Percentiles rank a stretch among this genome's conserved stretches.
Evolutionary conservation across 2,113 vertebrate genomes (phyloP).

Genomic region (Alethe castanea): DNA sequence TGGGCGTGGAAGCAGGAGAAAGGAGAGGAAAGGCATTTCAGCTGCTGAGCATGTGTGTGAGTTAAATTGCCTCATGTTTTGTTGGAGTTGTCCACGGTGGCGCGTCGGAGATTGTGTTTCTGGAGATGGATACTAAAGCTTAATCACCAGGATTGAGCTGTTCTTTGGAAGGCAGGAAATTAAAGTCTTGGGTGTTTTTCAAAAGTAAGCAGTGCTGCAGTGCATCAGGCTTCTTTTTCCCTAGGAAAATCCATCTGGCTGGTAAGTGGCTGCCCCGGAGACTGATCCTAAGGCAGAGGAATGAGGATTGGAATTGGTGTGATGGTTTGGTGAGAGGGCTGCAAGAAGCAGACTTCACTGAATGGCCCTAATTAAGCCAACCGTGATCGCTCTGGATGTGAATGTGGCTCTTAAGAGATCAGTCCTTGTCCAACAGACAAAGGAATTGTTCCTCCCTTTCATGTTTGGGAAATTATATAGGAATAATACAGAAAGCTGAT

Average conservation of each 20-base stretch:
- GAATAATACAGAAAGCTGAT: neutral
- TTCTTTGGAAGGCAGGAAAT: constrained; percentile 54
- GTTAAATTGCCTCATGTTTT: neutral
- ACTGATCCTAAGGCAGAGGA: neutral
- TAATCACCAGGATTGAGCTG: neutral
- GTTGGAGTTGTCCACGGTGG: neutral
- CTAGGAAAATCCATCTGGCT: neutral
- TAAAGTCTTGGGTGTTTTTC: neutral
- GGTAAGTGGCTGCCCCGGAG: neutral
- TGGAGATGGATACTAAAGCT: constrained; percentile 2
- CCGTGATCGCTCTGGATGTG: accelerated
- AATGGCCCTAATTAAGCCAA: neutral
- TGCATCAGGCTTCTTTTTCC: neutral
- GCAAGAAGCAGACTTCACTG: neutral
- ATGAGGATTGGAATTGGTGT: neutral
- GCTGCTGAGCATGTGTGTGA: neutral
- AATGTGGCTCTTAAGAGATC: neutral
- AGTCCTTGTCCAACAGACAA: neutral
- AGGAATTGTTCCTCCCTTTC: neutral
- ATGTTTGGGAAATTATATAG: neutral
- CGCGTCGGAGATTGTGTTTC: neutral
- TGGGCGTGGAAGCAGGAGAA: neutral
- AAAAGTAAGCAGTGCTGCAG: neutral
- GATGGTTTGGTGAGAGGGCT: neutral
- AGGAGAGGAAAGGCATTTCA: neutral